These are phyloP conservation scores for Sus cebifrons DNA, from an alignment of 2,797 vertebrate genomes.

Conservation along the genomic window DNA sequence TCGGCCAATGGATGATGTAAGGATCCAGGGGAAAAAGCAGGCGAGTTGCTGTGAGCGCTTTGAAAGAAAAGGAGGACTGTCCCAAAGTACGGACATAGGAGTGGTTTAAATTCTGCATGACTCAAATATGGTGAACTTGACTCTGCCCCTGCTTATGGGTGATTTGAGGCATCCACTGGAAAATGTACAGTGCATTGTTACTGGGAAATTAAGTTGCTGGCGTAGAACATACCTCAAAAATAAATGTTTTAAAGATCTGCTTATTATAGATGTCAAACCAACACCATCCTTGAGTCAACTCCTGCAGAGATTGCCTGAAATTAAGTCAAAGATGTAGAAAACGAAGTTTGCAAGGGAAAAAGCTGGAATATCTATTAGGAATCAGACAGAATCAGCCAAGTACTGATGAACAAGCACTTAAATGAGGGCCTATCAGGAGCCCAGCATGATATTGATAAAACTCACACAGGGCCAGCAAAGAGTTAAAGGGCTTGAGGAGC, in stretches of 20 bases:
- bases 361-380: background rate
- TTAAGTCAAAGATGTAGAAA: slow-evolving; percentile 67
- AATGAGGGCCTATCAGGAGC: background rate
- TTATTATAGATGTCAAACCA: slow-evolving; percentile 60
- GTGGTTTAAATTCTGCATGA: slow-evolving; percentile 63
- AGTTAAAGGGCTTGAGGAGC: slow-evolving; percentile 49
- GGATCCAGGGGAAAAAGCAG: slow-evolving; percentile 60
- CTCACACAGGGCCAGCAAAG: slow-evolving; percentile 45
- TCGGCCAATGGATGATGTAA: background rate
- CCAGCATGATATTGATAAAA: slow-evolving; percentile 61
- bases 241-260: slow-evolving; percentile 72
- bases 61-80: slow-evolving; percentile 45
- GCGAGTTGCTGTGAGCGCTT: slow-evolving; percentile 50
- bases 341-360: slow-evolving; percentile 50
- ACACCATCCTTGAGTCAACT: slow-evolving; percentile 63
- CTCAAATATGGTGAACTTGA: slow-evolving; percentile 6
- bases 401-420: slow-evolving; percentile 49
- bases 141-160: slow-evolving; percentile 36
- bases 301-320: slow-evolving; percentile 55
- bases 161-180: slow-evolving; percentile 70
- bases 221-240: slow-evolving; percentile 62
- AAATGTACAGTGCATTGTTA: slow-evolving; percentile 10
- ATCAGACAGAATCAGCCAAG: slow-evolving; percentile 60
- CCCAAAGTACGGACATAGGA: slow-evolving; percentile 11
- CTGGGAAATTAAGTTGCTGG: slow-evolving; percentile 74